Base-by-base conservation (phyloP, 2,113 vertebrate species). In the Numida meleagris region DNA sequence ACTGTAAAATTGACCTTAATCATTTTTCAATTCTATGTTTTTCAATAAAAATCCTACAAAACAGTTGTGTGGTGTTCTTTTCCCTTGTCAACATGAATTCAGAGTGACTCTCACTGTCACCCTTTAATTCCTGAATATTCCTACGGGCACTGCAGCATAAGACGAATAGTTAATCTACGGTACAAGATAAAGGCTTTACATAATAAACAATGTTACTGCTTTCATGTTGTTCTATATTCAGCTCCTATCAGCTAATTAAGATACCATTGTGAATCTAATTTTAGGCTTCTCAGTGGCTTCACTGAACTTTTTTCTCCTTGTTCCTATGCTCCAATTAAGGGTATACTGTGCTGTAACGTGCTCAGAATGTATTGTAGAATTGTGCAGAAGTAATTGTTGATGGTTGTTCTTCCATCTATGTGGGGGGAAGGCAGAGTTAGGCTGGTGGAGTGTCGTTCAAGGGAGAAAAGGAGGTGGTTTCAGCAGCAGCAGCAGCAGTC, bases 21-120 rank as follows among this genome's bases (percentile, higher is more conserved):
- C 1, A 48, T 57, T 83, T 89, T 86, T 55, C 34, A 1, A 25
- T 82, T 92, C 82, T 46, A 91, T 4, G 14, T 93, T 94, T 96
- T 96, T 85, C 75, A 95, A 93, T 96, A 95, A 97, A 97, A 91
- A 42, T 34, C 14, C 8, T 89, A 82, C 78, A 75, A 46, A 55
- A 2, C 7, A 58, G 10, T 23, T n/a, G 3, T 50, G 59, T 67
- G 55, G 27, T 1, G 3, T 5, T 33, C 33, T 36, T 79, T 71
- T 58, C 17, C 79, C 12, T 46, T 65, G 8, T 53, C 72, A 85
- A 46, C 12, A 80, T 17, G 10, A 71, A 46, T 80, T 88, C 19
- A 55, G 14, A 91, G 57, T 38, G 15, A 29, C 42, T 91, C 50
- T 46, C 9, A 1, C 58, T 71, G 40, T 76, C 38, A 59, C 36